Evolutionary conservation across 1,140 invertebrate species (phyloP).

Genomic region (Polypedilum pembai): DNA sequence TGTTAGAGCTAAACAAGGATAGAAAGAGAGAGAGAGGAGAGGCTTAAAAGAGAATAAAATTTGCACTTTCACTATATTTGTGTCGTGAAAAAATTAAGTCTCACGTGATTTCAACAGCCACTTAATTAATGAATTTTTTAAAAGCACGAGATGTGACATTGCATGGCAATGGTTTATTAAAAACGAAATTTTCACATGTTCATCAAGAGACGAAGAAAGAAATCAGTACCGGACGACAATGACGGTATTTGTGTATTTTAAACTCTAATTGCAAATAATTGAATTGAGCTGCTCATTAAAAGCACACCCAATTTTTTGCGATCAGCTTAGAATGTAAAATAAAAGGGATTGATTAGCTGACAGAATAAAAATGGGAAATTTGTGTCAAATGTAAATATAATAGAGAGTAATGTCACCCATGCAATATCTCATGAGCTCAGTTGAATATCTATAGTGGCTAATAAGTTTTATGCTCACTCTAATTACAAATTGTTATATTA

Average conservation of each 20-base stretch:
- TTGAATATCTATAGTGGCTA: background rate
- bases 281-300: too few species aligned
- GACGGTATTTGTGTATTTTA: too few species aligned
- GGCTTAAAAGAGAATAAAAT: background rate
- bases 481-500: background rate
- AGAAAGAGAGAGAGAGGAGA: background rate
- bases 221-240: too few species aligned
- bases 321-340: background rate
- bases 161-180: too few species aligned
- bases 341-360: background rate
- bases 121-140: too few species aligned
- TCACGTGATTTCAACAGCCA: too few species aligned
- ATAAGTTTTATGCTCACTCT: background rate
- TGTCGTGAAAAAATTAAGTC: background rate
- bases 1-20: background rate
- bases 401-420: constrained; percentile 17
- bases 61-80: background rate
- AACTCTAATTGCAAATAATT: too few species aligned
- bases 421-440: background rate
- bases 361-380: background rate
- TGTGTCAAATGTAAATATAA: constrained; percentile 13
- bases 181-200: too few species aligned
- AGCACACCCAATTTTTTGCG: too few species aligned
- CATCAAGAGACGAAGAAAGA: too few species aligned
- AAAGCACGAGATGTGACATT: too few species aligned